Base-by-base conservation (phyloP, 1,140 invertebrate species). In the Nylanderia fulva region DNA sequence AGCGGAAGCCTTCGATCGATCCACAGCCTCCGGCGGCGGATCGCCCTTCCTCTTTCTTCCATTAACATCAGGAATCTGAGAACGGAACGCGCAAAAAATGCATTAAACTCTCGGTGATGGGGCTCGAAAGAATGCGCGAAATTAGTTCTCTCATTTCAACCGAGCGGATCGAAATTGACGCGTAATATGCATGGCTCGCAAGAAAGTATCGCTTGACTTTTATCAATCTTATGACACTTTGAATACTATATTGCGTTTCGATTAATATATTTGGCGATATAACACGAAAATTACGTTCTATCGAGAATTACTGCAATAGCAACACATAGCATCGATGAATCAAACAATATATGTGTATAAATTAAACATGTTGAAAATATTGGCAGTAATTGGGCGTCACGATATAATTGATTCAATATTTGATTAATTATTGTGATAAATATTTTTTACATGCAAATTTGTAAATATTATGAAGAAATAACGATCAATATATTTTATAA, bases 1-100 rank as follows among this genome's bases (percentile, higher is more conserved):
- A 56, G 77, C 42, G 71, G 72, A 72, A 60, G 48, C 68, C 52
- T 85, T 85, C 74, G 63, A 85, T 85, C 84, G 84, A 85, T 85
- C 39, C 61, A 58, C 72, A 79, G 63, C 48, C 75, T 80, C 69
- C 33, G 39, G 21, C 36, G 36, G 29, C 29, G 36, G 27, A 11
- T 39, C 56, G 15, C 27, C 56, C 33, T 80, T 71, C 56, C 61
- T 72, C 60, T 66, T 36, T 33, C 13, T 24, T 85, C 66, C 71
- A 72, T 86, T 84, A 88, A 75, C 33, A 74, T 60, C 56, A 75
- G 15, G 15, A 74, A 86, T 54, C 75, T 52, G 4, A 69, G 27
- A 64, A 68, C 21, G 71, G 39, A 71, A 58, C 5, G 64, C 39
- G 85, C 27, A 80, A 80, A 75, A 89, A 88, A 89, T 42, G 84